Evolutionary conservation across 2,888 invertebrate species (phyloP).

Genomic region (Drosophila birchii): DNA sequence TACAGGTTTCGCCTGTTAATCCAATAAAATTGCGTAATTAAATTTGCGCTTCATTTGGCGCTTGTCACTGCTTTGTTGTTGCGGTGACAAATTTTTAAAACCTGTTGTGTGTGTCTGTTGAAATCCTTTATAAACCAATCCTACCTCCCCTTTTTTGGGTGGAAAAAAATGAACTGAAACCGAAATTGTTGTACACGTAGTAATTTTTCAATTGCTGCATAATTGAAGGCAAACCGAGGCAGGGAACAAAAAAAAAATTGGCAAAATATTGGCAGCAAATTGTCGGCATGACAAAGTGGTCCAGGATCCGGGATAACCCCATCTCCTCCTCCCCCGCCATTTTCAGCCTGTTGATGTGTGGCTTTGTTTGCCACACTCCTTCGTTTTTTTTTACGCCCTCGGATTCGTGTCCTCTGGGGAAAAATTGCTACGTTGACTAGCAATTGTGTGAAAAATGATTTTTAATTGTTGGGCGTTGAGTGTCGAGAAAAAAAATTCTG

Average conservation of each 20-base stretch:
- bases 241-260: conserved; percentile 40
- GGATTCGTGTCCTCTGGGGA: conserved; percentile 39
- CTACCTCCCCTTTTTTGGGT: conserved; percentile 4
- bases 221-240: conserved; percentile 78
- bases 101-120: conserved; percentile 68
- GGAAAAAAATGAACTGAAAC: conserved; percentile 22
- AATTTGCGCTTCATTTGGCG: conserved; percentile 85
- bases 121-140: background rate
- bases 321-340: conserved; percentile 13
- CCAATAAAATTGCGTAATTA: conserved; percentile 85
- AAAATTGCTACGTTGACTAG: conserved; percentile 57
- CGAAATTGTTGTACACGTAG: conserved; percentile 78
- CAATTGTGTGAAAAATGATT: conserved; percentile 73
- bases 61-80: conserved; percentile 72
- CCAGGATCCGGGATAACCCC: conserved; percentile 9
- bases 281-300: conserved; percentile 59
- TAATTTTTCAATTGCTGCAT: conserved; percentile 84
- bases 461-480: conserved; percentile 74
- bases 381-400: conserved; percentile 7
- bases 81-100: conserved; percentile 79
- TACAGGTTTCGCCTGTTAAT: conserved; percentile 79
- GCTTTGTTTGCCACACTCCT: conserved; percentile 63
- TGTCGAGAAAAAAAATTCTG: conserved; percentile 15
- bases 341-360: conserved; percentile 79
- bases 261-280: conserved; percentile 77